Evolutionary conservation across 2,797 vertebrate genomes (phyloP).

Genomic region (Chelmon rostratus): DNA sequence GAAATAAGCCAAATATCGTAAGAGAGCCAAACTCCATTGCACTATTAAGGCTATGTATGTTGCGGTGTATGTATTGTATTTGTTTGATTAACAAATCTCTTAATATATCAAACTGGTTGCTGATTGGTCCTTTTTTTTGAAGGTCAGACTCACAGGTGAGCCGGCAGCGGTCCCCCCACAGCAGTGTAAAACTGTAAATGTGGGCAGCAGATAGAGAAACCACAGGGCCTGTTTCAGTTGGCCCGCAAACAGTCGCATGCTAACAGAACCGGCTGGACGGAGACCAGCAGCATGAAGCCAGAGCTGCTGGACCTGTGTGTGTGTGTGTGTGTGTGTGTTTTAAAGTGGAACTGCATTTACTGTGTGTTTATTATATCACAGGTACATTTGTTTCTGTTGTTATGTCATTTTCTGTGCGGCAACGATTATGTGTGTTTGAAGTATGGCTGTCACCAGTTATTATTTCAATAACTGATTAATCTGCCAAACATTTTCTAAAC

Average conservation of each 20-base stretch:
- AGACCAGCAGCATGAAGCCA: constrained; percentile 28
- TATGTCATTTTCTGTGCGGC: neutral
- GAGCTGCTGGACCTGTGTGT: constrained; percentile 1
- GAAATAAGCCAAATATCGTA: too few relatives aligned
- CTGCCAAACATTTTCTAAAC: neutral
- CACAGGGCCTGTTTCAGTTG: constrained; percentile 72
- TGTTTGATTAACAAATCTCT: constrained; percentile 1
- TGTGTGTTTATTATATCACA: neutral
- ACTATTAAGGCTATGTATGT: neutral
- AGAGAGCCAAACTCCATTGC: too few relatives aligned
- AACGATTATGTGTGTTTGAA: neutral
- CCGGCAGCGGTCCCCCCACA: neutral
- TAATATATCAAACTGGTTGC: neutral
- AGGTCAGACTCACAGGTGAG: constrained; percentile 23
- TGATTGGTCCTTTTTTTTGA: neutral
- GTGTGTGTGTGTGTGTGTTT: constrained; percentile 2
- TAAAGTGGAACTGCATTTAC: neutral
- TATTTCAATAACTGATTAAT: neutral
- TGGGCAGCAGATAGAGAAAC: constrained; percentile 72
- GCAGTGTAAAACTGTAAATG: constrained; percentile 69
- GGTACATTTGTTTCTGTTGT: neutral
- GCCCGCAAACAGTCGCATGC: constrained; percentile 45
- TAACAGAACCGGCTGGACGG: constrained; percentile 34
- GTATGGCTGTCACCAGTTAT: neutral
- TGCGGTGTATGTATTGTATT: neutral